Evolutionary conservation across 2,888 invertebrate species (phyloP).

Genomic region (Drosophila nr. medialis): DNA sequence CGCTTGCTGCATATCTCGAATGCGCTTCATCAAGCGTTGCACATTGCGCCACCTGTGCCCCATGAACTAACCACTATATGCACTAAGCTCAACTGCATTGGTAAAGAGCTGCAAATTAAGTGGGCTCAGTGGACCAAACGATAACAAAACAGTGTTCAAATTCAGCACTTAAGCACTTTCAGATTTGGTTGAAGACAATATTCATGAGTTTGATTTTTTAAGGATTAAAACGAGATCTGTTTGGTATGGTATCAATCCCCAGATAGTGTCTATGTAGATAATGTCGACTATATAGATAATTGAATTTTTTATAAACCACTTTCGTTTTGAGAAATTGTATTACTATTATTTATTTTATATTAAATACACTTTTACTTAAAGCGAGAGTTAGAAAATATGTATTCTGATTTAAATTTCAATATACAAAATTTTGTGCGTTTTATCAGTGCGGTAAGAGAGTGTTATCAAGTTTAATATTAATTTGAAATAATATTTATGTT

Average conservation of each 20-base stretch:
- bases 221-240: not conserved
- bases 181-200: not conserved
- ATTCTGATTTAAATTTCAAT: too few species aligned
- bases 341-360: too few species aligned
- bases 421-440: not conserved
- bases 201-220: not conserved
- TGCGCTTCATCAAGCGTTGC: slow-evolving; percentile 42
- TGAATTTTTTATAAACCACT: too few species aligned
- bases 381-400: too few species aligned
- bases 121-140: slow-evolving; percentile 26
- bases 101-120: slow-evolving; percentile 22
- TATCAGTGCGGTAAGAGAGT: not conserved
- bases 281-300: too few species aligned
- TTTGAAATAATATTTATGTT: not conserved
- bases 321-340: too few species aligned
- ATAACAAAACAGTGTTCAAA: slow-evolving; percentile 12
- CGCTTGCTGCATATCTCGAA: slow-evolving; percentile 19
- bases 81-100: slow-evolving; percentile 27
- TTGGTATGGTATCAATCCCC: too few species aligned
- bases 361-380: too few species aligned
- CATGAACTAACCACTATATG: slow-evolving; percentile 24
- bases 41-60: slow-evolving; percentile 37
- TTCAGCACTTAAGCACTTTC: slow-evolving; percentile 9
- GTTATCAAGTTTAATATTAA: not conserved
- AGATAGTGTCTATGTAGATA: too few species aligned